Conservation (phyloP, 1,140 invertebrate genomes). For the Cataglyphis hispanica region DNA sequence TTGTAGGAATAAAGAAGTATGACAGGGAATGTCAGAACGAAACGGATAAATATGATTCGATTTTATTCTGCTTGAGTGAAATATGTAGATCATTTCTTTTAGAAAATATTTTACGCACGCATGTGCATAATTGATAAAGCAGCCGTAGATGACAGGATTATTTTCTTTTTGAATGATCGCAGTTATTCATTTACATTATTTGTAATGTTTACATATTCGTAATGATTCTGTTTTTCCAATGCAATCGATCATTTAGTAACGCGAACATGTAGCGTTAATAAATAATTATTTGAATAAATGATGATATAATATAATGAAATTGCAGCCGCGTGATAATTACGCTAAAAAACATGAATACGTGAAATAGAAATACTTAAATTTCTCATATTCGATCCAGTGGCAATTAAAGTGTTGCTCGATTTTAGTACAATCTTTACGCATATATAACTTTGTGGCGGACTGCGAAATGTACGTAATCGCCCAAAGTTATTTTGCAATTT, state of each 20-base stretch:
- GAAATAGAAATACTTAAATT: slow-evolving; percentile 35
- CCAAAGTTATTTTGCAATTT: slow-evolving; percentile 77
- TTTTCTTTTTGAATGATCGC: background rate
- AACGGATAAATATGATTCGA: slow-evolving; percentile 52
- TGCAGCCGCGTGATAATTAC: slow-evolving; percentile 7
- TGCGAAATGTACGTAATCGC: slow-evolving; percentile 59
- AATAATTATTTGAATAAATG: slow-evolving; percentile 31
- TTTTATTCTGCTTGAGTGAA: slow-evolving; percentile 14
- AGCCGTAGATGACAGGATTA: background rate
- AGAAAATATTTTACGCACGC: background rate
- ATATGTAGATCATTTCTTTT: slow-evolving; percentile 6
- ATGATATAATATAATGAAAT: slow-evolving; percentile 22
- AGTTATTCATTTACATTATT: slow-evolving; percentile 32
- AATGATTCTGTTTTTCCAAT: slow-evolving; percentile 16
- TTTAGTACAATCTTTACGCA: slow-evolving; percentile 31
- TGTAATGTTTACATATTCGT: background rate
- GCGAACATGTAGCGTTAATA: background rate
- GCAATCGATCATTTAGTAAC: slow-evolving; percentile 27
- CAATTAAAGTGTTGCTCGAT: slow-evolving; percentile 41
- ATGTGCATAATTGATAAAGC: slow-evolving; percentile 28
- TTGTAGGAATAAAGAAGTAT: slow-evolving; percentile 38
- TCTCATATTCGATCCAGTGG: background rate
- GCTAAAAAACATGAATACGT: background rate
- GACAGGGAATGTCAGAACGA: slow-evolving; percentile 9
- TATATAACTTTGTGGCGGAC: background rate